Evolutionary conservation across 2,888 invertebrate genomes (phyloP), one percentile per base, ranked within the genome.

Genomic region (Lottia gigantea): DNA sequence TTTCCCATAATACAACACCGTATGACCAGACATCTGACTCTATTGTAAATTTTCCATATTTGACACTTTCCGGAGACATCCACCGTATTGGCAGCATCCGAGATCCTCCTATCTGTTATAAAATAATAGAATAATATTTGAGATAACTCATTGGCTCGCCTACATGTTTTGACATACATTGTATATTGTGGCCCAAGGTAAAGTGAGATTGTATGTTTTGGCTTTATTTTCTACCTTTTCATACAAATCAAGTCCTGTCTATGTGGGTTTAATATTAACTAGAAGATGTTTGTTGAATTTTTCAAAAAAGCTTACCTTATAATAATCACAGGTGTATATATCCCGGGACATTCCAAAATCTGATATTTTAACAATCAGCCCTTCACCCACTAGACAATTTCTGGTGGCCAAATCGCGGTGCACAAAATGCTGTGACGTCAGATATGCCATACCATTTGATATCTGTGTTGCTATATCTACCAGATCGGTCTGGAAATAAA

Each of bases 11-110:
- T 0, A 89, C 87, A 12, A 90, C 89, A 2, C 90, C 90, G 70
- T 85, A 90, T 40, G 89, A 88, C 89, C 89, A 90, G 61, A 89
- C 88, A 74, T 90, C 90, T 0, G 88, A 88, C 75, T 90, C 89
- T 6, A 84, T 83, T 3, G 89, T 90, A 77, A 89, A 90, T 66
- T 86, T 84, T 26, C 89, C 87, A 79, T 89, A 90, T 64, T 88
- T 86, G 26, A 90, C 86, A 67, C 86, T 87, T 76, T 90, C 90
- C 16, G 89, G 90, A 2, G 89, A 88, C 89, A 89, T 89, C 89
- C 89, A 90, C 6, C 89, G 78, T 3, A 89, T 88, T 0, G 89
- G 90, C 40, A 90, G 80, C 87, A 88, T 85, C 19, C 86, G 78
- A 1, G 85, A 84, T 0, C 87, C 86, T 0, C 86, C 86, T 46